Evolutionary conservation across 2,888 invertebrate genomes (phyloP).

Genomic region (Mythimna ferrago): DNA sequence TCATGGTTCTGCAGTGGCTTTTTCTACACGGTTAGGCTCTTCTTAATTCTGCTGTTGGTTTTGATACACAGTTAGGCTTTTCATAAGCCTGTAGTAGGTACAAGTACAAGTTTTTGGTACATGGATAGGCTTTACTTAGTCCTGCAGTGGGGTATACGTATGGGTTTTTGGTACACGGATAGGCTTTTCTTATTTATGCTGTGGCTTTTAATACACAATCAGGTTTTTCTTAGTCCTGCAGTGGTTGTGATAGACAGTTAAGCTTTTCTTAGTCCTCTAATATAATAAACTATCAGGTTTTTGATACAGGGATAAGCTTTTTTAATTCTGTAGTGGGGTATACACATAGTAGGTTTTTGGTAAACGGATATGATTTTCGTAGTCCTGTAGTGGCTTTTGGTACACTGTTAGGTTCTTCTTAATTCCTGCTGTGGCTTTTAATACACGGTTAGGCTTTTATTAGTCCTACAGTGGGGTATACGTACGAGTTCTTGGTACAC

Average conservation of each 20-base stretch:
- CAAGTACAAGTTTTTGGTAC: no score
- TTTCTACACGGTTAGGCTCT: neutral
- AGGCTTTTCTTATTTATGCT: no score
- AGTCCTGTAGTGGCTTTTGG: no score
- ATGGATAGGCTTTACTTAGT: no score
- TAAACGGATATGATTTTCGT: neutral
- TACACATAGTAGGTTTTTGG: neutral
- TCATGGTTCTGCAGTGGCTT: neutral
- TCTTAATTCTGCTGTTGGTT: neutral
- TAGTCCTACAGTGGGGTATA: neutral
- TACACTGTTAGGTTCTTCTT: neutral
- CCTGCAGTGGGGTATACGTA: neutral
- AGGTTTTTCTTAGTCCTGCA: no score
- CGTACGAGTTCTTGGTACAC: no score
- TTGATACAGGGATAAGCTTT: neutral
- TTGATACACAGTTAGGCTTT: neutral
- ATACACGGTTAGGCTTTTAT: neutral
- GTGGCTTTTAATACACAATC: no score
- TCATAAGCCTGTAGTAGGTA: neutral
- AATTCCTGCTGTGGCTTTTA: neutral
- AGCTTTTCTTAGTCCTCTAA: no score
- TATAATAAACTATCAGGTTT: neutral
- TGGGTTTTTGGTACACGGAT: neutral
- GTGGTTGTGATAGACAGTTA: no score
- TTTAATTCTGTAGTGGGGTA: neutral